Evolutionary conservation across 2,113 vertebrate species (phyloP), one percentile per base, ranked within the genome.

Genomic region (Prunella fulvescens): DNA sequence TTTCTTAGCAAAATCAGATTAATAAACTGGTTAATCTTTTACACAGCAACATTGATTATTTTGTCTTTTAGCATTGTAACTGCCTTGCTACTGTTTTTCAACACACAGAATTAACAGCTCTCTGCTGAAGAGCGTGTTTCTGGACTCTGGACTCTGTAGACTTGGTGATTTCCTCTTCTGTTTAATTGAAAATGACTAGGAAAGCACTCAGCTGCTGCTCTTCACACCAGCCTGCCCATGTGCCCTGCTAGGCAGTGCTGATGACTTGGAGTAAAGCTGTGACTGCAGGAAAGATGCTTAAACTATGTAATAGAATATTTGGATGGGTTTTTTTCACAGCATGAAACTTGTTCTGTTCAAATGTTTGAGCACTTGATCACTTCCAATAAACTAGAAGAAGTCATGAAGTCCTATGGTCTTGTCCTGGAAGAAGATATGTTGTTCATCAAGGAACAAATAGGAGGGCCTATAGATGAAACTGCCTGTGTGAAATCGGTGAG

Each of bases 381-480:
- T 25, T 97, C 95, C 64, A 99, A 99, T 45, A 17, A 65, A 5
- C 97, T 99, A 72, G 95, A 87, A 93, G 45, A 37, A 11, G 96
- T 98, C 72, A 98, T 99, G 98, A 7, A 95, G 91, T 15, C 71
- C 0, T 97, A 99, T n/a, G 99, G 98, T 45, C 98, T 99, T 48
- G 39, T 93, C 42, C 97, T 98, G 53, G 97, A 99, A 6, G 97
- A 98, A 47, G 99, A 99, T 79, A 96, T 99, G 82, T 29, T 77
- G 39, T 99, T 99, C 93, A 99, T 99, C 84, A 99, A 99, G 95
- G 99, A 99, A 60, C 99, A 98, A 79, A 99, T 99, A 81, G 96
- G 70, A 42, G 99, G 99, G 69, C 98, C 99, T 20, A 50, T 80
- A 62, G 79, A 92, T 58, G 67, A 88, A 31, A 53, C 92, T 13